These are phyloP conservation scores for Zaprionus davidi DNA, from an alignment of 1,140 invertebrate genomes.

Conservation along the genomic window DNA sequence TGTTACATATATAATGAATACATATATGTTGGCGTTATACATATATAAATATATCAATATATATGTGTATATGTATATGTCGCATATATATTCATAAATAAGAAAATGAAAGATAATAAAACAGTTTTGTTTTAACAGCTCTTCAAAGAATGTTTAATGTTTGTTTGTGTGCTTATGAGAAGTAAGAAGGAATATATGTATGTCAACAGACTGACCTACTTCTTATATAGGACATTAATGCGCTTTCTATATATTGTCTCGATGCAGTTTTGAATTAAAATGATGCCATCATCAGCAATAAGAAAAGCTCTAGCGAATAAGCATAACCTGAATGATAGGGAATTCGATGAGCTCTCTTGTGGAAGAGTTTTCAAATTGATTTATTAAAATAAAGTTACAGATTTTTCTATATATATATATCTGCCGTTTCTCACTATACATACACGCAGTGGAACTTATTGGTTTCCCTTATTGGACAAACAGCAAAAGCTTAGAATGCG, in stretches of 20 bases:
- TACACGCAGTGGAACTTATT: conserved; percentile 36
- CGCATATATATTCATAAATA: neutral
- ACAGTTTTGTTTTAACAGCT: neutral
- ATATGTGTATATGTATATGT: neutral
- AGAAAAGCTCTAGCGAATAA: neutral
- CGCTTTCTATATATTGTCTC: neutral
- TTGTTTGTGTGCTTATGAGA: neutral
- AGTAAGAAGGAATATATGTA: too few species aligned
- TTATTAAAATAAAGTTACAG: neutral
- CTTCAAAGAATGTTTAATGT: neutral
- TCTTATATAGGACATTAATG: neutral
- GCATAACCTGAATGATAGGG: neutral
- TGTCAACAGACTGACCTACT: neutral
- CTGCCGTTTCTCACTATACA: conserved; percentile 26
- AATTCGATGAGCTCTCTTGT: neutral
- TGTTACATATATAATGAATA: conserved; percentile 33
- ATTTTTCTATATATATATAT: neutral
- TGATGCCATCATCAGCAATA: neutral
- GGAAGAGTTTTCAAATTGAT: neutral
- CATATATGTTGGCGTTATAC: neutral
- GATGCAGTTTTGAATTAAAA: neutral
- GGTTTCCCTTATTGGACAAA: conserved; percentile 45
- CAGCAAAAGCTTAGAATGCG: conserved; percentile 58
- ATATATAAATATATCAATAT: conserved; percentile 4
- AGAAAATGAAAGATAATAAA: conserved; percentile 2